These are phyloP conservation scores for Drosophila persimilis DNA, from an alignment of 1,140 invertebrate genomes.

Conservation along the genomic window DNA sequence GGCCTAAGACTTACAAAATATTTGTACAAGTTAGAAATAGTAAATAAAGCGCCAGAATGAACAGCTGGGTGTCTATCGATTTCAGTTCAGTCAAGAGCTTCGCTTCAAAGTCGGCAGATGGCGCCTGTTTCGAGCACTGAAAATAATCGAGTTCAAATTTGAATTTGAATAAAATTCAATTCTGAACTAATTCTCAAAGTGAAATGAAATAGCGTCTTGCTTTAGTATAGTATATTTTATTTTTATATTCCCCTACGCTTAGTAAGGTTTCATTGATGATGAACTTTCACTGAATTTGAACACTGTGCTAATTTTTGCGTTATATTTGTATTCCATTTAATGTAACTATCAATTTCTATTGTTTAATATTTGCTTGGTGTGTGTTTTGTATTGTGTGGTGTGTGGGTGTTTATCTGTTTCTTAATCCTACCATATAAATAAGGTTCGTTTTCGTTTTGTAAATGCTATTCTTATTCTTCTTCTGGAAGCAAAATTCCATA, in stretches of 20 bases:
- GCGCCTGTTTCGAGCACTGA: too few species aligned
- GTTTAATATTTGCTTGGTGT: conserved; percentile 21
- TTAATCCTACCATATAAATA: conserved; percentile 35
- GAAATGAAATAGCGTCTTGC: neutral
- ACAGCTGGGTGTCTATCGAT: conserved; percentile 32
- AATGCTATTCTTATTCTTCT: conserved; percentile 55
- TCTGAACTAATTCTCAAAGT: too few species aligned
- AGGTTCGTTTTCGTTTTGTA: conserved; percentile 30
- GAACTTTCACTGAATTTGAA: conserved; percentile 33
- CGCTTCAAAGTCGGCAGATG: too few species aligned
- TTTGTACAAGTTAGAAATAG: conserved; percentile 2
- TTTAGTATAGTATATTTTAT: conserved; percentile 46
- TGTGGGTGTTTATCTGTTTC: conserved; percentile 6
- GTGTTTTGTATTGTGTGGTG: conserved; percentile 14
- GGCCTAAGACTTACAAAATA: conserved; percentile 9
- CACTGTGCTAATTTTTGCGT: conserved; percentile 39
- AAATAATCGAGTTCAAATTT: too few species aligned
- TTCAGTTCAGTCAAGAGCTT: too few species aligned
- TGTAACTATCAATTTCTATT: conserved; percentile 28
- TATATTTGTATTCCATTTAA: conserved; percentile 36
- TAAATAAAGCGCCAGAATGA: conserved; percentile 24
- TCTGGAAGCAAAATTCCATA: conserved; percentile 51
- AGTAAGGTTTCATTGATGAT: conserved; percentile 34
- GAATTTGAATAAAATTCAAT: too few species aligned
- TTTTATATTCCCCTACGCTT: conserved; percentile 38